Base-by-base conservation (phyloP, 2,888 invertebrate species). In the Lasioglossum lativentre region DNA sequence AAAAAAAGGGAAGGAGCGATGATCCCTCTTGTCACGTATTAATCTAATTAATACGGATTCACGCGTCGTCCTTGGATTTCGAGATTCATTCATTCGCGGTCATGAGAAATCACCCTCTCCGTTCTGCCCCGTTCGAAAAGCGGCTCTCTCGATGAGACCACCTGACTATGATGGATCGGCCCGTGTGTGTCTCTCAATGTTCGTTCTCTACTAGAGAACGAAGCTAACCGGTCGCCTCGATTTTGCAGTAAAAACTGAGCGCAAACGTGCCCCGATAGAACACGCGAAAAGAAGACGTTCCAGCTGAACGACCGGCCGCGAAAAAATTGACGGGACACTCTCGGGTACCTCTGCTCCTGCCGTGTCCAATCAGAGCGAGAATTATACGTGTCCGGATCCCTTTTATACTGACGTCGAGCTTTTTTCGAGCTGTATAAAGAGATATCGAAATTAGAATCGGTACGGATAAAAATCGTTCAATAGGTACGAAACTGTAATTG, bases 141-240 rank as follows among this genome's bases (percentile, higher is more conserved):
- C 84, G 75, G 81, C 19, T 83, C 59, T 86, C 87, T 80, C 86
- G 86, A 89, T 84, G 89, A 86, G 89, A 83, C 85, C 89, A 87
- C 88, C 89, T 90, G 89, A 90, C 89, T 87, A 80, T 89, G 89
- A 89, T 89, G 89, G 87, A 89, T 90, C 86, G 85, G 34, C 81
- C 81, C 77, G 30, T 75, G 71, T 80, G 86, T 76, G 84, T 82
- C 83, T 82, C 59, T 56, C 40, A 34, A 75, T 76, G 75, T 70
- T 72, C 72, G 73, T 76, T 83, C 85, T 45, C 45, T 34, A 34
- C 88, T 82, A 86, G 78, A 38, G 34, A 38, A 47, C 47, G 47
- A 47, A 78, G 80, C 82, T 83, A 84, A 83, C 80, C 81, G 77
- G 77, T 75, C 76, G 59, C 23, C 45, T 74, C 77, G 80, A 59